A percentile compares a stretch with the other conserved stretches of the same genome.
phyloP scores from a whole-genome alignment of 2,888 invertebrate genomes.

The Drosophila anomelani region DNA sequence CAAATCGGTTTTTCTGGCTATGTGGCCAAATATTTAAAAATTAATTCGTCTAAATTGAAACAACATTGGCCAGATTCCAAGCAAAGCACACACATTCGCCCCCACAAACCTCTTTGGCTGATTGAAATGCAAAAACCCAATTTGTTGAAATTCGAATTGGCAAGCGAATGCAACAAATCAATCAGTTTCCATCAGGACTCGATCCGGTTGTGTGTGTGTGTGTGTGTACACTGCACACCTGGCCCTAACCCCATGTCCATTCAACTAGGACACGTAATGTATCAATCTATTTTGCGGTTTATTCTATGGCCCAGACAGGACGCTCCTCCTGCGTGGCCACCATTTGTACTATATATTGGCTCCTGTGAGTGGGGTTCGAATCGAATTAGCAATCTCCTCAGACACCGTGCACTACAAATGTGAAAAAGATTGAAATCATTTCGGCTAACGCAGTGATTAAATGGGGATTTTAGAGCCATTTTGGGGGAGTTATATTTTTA shows the following conservation, averaged over 20 bases:
- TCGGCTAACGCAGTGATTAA: constrained; percentile 8
- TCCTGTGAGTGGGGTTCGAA: constrained; percentile 30
- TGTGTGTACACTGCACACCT: constrained; percentile 23
- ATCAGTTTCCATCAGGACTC: constrained; percentile 51
- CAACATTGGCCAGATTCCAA: constrained; percentile 42
- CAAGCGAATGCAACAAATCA: constrained; percentile 66
- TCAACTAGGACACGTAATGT: constrained; percentile 72
- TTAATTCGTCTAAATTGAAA: constrained; percentile 50
- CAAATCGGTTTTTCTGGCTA: background rate
- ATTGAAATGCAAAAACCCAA: constrained; percentile 76
- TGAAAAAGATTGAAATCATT: constrained; percentile 33
- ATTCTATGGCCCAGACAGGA: constrained; percentile 34
- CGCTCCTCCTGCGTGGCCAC: constrained; percentile 15
- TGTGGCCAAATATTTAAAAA: constrained; percentile 36
- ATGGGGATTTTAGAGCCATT: constrained; percentile 3
- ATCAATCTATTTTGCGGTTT: constrained; percentile 77
- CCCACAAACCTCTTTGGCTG: constrained; percentile 71
- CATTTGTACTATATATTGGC: constrained; percentile 39
- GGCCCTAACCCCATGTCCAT: constrained; percentile 42
- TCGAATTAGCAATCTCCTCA: constrained; percentile 64
- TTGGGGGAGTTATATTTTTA: background rate
- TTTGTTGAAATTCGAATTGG: constrained; percentile 69
- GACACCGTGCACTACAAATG: constrained; percentile 34
- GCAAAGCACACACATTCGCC: constrained; percentile 15
- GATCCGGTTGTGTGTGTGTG: constrained; percentile 13